Conservation (phyloP, 2,888 invertebrate genomes). For the Syrphus vitripennis region DNA sequence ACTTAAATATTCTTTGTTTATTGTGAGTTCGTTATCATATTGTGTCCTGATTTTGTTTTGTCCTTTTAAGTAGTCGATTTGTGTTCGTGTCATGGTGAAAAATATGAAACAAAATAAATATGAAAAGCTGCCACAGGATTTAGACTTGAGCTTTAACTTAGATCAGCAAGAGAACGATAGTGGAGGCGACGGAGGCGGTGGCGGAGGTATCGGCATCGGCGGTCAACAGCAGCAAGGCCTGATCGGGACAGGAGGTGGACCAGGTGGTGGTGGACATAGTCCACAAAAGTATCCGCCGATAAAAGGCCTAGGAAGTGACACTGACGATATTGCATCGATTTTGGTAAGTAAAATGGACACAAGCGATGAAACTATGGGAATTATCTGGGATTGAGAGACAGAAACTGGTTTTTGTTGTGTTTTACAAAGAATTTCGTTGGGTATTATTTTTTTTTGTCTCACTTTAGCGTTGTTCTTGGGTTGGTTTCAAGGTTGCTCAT, state of each 20-base stretch:
- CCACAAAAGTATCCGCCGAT: conserved; percentile 70
- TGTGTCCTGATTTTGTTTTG: neutral
- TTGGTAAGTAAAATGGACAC: conserved; percentile 76
- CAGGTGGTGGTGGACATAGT: conserved; percentile 67
- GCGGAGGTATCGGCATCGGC: conserved; percentile 72
- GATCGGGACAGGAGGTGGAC: conserved; percentile 75
- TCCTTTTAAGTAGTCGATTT: neutral
- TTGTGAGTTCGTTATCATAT: neutral
- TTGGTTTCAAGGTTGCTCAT: neutral
- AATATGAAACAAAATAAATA: conserved; percentile 81
- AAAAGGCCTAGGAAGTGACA: conserved; percentile 78
- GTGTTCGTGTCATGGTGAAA: conserved; percentile 54
- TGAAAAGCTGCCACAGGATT: conserved; percentile 80
- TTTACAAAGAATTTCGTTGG: neutral
- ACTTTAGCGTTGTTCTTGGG: neutral
- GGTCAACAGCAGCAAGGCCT: conserved; percentile 75
- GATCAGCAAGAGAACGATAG: conserved; percentile 70
- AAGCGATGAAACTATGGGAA: neutral
- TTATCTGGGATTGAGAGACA: neutral
- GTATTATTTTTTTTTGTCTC: neutral
- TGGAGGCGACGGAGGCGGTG: conserved; percentile 71
- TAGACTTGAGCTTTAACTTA: conserved; percentile 78
- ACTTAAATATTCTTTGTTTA: neutral
- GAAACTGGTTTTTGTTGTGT: neutral
- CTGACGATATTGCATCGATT: conserved; percentile 74